Evolutionary conservation across 2,888 invertebrate species (phyloP).

Genomic region (Lycophotia porphyrea): DNA sequence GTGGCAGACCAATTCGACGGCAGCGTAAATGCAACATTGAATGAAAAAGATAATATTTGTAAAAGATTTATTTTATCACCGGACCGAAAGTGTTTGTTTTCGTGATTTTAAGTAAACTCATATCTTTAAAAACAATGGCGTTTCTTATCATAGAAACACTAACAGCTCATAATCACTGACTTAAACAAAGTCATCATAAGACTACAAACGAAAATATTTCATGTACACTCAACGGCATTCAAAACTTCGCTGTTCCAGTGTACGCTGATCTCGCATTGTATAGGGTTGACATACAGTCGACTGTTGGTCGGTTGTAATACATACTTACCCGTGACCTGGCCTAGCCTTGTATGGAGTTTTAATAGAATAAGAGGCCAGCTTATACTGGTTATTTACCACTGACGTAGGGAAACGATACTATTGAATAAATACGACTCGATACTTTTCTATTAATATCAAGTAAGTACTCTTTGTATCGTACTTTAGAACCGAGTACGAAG

Average conservation of each 20-base stretch:
- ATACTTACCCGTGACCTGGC: background rate
- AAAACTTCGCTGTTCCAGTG: background rate
- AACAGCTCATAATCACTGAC: constrained; percentile 46
- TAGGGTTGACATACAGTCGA: background rate
- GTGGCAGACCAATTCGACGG: background rate
- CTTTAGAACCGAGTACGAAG: background rate
- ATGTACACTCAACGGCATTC: background rate
- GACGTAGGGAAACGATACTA: background rate
- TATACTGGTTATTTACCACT: background rate
- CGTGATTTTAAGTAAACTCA: constrained; percentile 13
- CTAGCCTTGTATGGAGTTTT: background rate
- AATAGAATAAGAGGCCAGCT: background rate
- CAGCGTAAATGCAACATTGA: background rate
- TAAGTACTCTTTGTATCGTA: background rate
- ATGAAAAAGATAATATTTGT: constrained; percentile 21
- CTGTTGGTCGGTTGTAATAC: background rate
- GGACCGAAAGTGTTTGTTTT: background rate
- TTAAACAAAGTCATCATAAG: constrained; percentile 50
- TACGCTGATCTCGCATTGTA: background rate
- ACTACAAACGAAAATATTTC: constrained; percentile 36
- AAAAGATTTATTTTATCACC: constrained; percentile 18
- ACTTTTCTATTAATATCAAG: background rate
- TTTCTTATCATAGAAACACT: constrained; percentile 47
- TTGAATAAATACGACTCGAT: background rate
- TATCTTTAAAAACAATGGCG: constrained; percentile 28